Conservation (phyloP, 2,797 vertebrate genomes). For the Danio jaintianensis region DNA sequence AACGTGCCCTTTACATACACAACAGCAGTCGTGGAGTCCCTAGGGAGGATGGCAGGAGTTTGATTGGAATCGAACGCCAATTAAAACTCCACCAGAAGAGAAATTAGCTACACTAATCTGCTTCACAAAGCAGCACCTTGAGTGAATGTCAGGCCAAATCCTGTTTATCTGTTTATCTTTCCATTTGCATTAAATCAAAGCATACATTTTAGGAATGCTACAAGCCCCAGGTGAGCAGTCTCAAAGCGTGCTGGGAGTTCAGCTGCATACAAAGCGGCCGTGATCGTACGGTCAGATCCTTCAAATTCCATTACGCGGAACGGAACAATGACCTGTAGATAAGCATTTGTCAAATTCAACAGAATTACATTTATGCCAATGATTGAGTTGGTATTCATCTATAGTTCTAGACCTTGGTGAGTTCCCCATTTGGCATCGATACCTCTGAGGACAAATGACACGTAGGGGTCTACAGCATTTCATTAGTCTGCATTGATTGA, state of each 20-base stretch:
- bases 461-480: constrained; percentile 37
- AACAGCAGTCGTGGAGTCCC: neutral
- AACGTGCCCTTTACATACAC: constrained; percentile 1
- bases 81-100: constrained; percentile 42
- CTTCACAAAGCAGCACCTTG: constrained; percentile 28
- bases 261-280: neutral
- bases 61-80: constrained; percentile 46
- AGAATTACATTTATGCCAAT: neutral
- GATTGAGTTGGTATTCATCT: neutral
- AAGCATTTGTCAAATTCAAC: neutral
- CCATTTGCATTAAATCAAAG: constrained; percentile 50
- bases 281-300: constrained; percentile 1
- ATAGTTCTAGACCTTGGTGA: constrained; percentile 24
- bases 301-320: constrained; percentile 21
- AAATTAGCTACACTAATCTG: constrained; percentile 45
- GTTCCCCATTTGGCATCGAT: constrained; percentile 2
- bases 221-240: constrained; percentile 22
- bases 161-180: constrained; percentile 55
- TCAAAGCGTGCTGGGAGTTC: neutral
- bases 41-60: constrained; percentile 39
- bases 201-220: constrained; percentile 30
- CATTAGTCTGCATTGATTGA: constrained; percentile 53
- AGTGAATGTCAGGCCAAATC: constrained; percentile 22
- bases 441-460: constrained; percentile 43
- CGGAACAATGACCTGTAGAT: neutral